Conservation (phyloP, 2,888 invertebrate species). For the Deilephila elpenor region DNA sequence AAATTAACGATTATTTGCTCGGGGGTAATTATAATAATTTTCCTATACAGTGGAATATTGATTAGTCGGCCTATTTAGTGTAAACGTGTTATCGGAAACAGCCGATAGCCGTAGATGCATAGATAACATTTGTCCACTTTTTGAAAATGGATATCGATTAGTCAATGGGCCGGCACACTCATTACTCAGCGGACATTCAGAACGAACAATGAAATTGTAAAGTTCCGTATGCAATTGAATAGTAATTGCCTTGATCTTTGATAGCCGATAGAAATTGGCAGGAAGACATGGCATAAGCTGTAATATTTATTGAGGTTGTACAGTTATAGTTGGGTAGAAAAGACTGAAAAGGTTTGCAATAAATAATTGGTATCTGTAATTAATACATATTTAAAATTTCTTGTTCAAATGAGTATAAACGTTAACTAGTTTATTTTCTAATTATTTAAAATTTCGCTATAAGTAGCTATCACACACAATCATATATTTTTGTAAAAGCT, state of each 20-base stretch:
- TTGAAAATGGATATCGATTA: constrained; percentile 12
- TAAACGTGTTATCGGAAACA: constrained; percentile 7
- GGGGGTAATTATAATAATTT: constrained; percentile 39
- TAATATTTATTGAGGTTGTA: too few species aligned
- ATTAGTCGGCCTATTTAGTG: constrained; percentile 40
- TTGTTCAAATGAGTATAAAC: too few species aligned
- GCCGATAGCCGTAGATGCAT: constrained; percentile 19
- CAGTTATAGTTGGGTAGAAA: too few species aligned
- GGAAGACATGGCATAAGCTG: too few species aligned
- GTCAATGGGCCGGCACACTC: not conserved
- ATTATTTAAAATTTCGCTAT: too few species aligned
- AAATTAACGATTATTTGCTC: constrained; percentile 36
- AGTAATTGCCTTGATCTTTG: not conserved
- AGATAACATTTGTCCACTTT: constrained; percentile 21
- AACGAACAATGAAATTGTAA: not conserved
- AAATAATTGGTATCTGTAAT: too few species aligned
- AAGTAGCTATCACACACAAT: too few species aligned
- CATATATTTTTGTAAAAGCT: too few species aligned
- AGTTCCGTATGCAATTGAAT: not conserved
- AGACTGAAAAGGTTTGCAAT: too few species aligned
- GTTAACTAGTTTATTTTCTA: too few species aligned
- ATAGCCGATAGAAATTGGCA: too few species aligned
- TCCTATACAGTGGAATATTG: constrained; percentile 39
- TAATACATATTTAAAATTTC: too few species aligned
- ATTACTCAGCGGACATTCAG: not conserved